Evolutionary conservation across 2,797 vertebrate genomes (phyloP), one percentile per base, ranked within the genome.

Genomic region (Spheniscus humboldti): DNA sequence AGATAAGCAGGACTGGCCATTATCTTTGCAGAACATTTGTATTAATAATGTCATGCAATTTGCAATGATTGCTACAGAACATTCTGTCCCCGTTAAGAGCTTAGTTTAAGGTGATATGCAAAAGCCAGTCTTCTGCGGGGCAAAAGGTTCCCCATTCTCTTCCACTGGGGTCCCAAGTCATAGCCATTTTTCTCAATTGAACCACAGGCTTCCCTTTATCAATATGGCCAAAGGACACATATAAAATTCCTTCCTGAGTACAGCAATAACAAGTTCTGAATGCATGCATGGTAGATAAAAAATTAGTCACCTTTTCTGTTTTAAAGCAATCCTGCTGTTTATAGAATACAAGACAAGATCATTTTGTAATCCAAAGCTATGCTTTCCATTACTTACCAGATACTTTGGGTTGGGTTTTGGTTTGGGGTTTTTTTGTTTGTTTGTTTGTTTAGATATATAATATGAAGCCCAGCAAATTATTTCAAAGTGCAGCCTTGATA

Each of bases 21-120:
- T 97, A 92, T 95, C 86, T 96, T 94, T 79, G 67, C 22, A 89
- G 94, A 96, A 96, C 86, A 94, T 95, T 97, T 96, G 47, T 92
- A 76, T 92, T 93, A 95, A 91, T 96, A 93, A 81, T 81, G 83
- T 94, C 43, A 91, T 8, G 22, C 74, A 62, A 63, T 90, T 92
- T 94, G 55, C n/a, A 80, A 4, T 72, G 43, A 93, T 93, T 81
- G 7, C 74, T 94, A 73, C 43, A 86, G 73, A 92, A 84, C 95
- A 94, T 91, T 86, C 76, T 81, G 31, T 82, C 78, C 48, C 52
- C 14, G 20, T 88, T 86, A 94, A 94, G 28, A 95, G 37, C 20
- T 89, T 71, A 64, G 27, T 67, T 87, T 33, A 90, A 77, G 33
- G 37, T 80, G 52, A 79, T 74, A 59, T 22, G 27, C 14, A 57